Conservation (phyloP, 2,113 vertebrate species). For the Eublepharis macularius region DNA sequence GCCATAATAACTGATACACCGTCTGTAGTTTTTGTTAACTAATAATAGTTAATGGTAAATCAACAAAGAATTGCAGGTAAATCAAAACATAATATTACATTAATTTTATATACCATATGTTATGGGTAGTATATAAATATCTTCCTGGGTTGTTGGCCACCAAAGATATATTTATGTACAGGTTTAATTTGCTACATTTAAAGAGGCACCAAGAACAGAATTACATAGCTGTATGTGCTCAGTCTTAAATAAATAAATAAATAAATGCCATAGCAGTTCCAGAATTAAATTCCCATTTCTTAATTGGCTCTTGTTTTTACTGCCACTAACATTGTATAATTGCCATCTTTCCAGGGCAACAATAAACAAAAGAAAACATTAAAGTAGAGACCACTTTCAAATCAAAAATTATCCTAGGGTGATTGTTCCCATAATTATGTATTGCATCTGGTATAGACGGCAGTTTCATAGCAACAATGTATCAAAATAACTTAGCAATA, state of each 20-base stretch:
- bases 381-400: conserved; percentile 41
- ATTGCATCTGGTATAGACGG: background rate
- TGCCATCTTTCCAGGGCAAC: conserved; percentile 17
- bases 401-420: conserved; percentile 30
- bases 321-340: background rate
- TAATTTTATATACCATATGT: background rate
- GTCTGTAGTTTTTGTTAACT: too few species aligned
- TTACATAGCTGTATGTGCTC: background rate
- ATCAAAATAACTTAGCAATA: background rate
- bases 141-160: background rate
- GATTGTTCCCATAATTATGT: background rate
- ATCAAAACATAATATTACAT: too few species aligned
- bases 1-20: too few species aligned
- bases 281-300: conserved; percentile 17
- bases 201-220: background rate
- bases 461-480: background rate
- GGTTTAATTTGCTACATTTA: background rate
- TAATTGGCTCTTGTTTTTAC: conserved; percentile 34
- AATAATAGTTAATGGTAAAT: background rate
- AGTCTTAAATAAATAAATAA: conserved; percentile 1
- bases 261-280: background rate
- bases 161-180: background rate
- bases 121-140: background rate
- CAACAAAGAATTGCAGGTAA: background rate
- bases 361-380: conserved; percentile 30